These are phyloP conservation scores for Hipparchia semele DNA, from an alignment of 2,888 invertebrate genomes.

Conservation along the genomic window DNA sequence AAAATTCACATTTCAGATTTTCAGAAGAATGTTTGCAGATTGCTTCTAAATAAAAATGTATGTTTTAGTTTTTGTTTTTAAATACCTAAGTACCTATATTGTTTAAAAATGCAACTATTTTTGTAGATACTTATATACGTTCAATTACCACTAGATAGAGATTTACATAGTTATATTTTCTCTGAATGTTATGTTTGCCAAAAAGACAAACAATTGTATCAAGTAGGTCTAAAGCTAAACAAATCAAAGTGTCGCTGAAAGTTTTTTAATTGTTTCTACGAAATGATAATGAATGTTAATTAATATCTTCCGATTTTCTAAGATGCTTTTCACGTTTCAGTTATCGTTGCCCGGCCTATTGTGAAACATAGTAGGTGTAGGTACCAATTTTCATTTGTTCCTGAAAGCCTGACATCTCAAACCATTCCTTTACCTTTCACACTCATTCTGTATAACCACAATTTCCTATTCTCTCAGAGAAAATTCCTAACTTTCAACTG, in stretches of 20 bases:
- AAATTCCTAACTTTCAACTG: constrained; percentile 66
- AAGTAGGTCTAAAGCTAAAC: constrained; percentile 60
- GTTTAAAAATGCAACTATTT: constrained; percentile 80
- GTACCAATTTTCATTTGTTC: constrained; percentile 11
- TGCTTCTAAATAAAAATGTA: constrained; percentile 46
- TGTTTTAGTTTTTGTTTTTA: constrained; percentile 57
- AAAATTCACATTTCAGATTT: constrained; percentile 56
- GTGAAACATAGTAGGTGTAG: constrained; percentile 43
- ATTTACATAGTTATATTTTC: constrained; percentile 72
- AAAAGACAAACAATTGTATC: constrained; percentile 55
- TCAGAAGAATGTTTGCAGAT: constrained; percentile 56
- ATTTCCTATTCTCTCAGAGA: constrained; percentile 59
- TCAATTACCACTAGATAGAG: constrained; percentile 79
- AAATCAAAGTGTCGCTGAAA: constrained; percentile 58
- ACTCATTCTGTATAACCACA: constrained; percentile 33
- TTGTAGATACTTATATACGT: constrained; percentile 80
- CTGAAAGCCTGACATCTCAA: constrained; percentile 11
- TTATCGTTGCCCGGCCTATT: constrained; percentile 52
- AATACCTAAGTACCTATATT: constrained; percentile 50
- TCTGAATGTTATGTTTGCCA: constrained; percentile 75
- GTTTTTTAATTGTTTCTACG: constrained; percentile 47
- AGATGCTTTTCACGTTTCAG: constrained; percentile 43
- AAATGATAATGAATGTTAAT: constrained; percentile 28
- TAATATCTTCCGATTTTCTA: constrained; percentile 43
- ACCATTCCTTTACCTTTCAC: constrained; percentile 29